Conservation (phyloP, 1,140 invertebrate genomes). For the Bombyx mandarina region DNA sequence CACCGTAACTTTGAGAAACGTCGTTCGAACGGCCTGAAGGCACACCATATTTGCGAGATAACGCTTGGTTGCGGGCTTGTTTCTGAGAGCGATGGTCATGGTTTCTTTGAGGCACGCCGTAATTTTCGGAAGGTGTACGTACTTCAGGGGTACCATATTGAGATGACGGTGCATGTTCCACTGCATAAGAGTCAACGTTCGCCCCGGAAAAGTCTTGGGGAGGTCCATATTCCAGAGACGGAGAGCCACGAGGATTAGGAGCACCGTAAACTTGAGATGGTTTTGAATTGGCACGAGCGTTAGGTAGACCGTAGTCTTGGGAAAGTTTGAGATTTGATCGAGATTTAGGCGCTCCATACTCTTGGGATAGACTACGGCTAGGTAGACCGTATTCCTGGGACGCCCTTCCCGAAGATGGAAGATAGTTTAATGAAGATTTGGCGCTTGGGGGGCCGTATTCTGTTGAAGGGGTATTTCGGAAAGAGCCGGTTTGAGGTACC, state of each 20-base stretch:
- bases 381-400: constrained; percentile 3
- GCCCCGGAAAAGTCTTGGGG: constrained; percentile 8
- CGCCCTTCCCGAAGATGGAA: not conserved
- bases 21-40: constrained; percentile 21
- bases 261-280: constrained; percentile 16
- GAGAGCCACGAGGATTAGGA: constrained; percentile 9
- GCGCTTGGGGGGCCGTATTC: constrained; percentile 24
- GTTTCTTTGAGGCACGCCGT: constrained; percentile 29
- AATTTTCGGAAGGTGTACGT: constrained; percentile 30
- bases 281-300: constrained; percentile 12
- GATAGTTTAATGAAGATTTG: constrained; percentile 7
- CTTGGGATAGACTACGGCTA: constrained; percentile 21
- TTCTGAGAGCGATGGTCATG: constrained; percentile 9
- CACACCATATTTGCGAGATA: constrained; percentile 26
- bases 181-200: constrained; percentile 7
- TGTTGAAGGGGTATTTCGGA: constrained; percentile 17
- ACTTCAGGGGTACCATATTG: constrained; percentile 23
- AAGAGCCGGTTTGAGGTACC: constrained; percentile 13
- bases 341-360: constrained; percentile 24
- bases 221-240: constrained; percentile 18
- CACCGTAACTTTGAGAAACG: constrained; percentile 25
- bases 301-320: constrained; percentile 24
- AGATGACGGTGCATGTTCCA: constrained; percentile 19
- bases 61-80: constrained; percentile 9
- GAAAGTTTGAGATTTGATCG: not conserved